Percentiles rank a stretch among this genome's conserved stretches.
These are phyloP conservation scores for Masticophis lateralis DNA, from an alignment of 2,797 vertebrate species.

Conservation along the genomic window DNA sequence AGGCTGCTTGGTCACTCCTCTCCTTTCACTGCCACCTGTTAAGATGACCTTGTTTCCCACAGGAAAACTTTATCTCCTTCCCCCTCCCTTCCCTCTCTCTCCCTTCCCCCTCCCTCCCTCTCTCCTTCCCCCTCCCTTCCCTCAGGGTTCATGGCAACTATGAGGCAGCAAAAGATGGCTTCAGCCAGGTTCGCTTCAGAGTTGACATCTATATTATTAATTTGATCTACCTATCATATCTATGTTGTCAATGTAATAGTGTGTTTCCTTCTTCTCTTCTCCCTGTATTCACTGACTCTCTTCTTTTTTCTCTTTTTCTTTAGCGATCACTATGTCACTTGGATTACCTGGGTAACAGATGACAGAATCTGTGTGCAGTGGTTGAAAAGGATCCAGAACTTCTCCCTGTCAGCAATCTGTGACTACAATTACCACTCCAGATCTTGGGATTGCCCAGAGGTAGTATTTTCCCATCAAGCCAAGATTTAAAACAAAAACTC, in stretches of 20 bases:
- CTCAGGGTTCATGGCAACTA: no score
- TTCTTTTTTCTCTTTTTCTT: conserved; percentile 47
- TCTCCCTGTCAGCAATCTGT: conserved; percentile 86
- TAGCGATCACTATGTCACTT: conserved; percentile 93
- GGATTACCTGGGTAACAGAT: conserved; percentile 91
- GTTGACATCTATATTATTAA: neutral
- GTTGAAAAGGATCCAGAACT: conserved; percentile 90
- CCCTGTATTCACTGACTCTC: conserved; percentile 6
- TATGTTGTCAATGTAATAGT: neutral
- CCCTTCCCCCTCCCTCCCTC: no score
- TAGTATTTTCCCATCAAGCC: conserved; percentile 43
- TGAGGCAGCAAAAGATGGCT: no score
- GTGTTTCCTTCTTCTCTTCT: neutral
- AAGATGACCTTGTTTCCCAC: no score
- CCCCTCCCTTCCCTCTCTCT: no score
- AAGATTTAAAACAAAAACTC: neutral
- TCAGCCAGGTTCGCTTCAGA: no score
- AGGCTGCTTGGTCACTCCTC: no score
- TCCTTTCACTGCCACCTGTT: no score
- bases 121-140: no score
- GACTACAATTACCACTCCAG: conserved; percentile 74
- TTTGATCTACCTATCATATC: neutral
- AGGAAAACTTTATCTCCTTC: no score
- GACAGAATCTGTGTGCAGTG: conserved; percentile 89
- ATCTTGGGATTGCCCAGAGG: conserved; percentile 75